phyloP scores from a whole-genome alignment of 2,797 vertebrate species.

The Sebastes paucispinis region DNA sequence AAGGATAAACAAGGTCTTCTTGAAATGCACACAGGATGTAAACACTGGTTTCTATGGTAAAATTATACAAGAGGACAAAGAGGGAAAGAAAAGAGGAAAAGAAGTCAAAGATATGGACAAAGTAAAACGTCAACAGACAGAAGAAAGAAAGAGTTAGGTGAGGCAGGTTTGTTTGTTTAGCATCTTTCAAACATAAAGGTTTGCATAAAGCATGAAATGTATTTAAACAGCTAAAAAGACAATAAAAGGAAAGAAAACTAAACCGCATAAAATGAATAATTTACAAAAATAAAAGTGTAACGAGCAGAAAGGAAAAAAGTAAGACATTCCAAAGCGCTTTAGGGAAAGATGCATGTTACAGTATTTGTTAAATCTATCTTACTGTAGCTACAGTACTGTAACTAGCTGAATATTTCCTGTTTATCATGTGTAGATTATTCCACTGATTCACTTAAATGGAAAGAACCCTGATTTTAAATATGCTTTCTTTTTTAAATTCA shows the following conservation, averaged over 20 bases:
- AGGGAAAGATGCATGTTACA: neutral
- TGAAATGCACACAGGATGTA: slow-evolving; percentile 63
- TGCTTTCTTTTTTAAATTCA: neutral
- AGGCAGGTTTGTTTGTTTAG: slow-evolving; percentile 25
- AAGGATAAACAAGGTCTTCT: slow-evolving; percentile 58
- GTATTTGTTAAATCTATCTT: neutral
- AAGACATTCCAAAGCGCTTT: neutral
- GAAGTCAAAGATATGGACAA: neutral
- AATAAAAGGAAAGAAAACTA: neutral
- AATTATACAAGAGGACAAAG: slow-evolving; percentile 43
- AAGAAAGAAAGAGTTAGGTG: slow-evolving; percentile 4
- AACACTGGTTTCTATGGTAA: slow-evolving; percentile 61
- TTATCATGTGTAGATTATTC: neutral
- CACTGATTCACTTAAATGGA: neutral
- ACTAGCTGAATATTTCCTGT: neutral
- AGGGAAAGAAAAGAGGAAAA: neutral
- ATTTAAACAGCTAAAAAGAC: neutral
- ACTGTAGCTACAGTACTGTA: neutral
- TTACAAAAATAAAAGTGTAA: neutral
- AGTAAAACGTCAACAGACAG: slow-evolving; percentile 15
- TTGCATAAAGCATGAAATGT: neutral
- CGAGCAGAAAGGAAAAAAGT: neutral
- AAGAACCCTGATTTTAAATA: neutral
- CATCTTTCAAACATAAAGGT: neutral
- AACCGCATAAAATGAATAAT: neutral